Evolutionary conservation across 2,797 vertebrate species (phyloP), one percentile per base, ranked within the genome.

Genomic region (Siniperca undulata): DNA sequence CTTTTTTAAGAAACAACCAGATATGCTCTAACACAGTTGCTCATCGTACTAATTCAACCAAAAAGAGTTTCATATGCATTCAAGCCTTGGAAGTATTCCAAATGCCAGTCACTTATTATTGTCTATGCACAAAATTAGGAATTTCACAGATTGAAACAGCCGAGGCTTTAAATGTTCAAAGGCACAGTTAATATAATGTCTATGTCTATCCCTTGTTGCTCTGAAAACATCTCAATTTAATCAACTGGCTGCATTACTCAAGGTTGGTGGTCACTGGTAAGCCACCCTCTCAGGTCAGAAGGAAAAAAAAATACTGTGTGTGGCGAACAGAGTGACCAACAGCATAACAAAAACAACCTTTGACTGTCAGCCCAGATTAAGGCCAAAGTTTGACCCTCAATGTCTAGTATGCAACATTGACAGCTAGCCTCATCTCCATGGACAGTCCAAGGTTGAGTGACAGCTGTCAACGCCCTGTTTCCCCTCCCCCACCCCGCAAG

Each of bases 321-420:
- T 19, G 27, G 64, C 56, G 12, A 58, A 77, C 61, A 65, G 36
- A 78, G 59, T 73, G 73, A 66, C 65, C 67, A 69, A 30, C 44
- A 74, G 48, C 52, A 80, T 64, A 36, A 72, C 48, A 55, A 81
- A 44, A 83, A 81, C 77, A 81, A 83, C 62, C 67, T 89, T 83
- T 83, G 60, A 85, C 70, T 78, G 74, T 73, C 80, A 77, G 5
- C 56, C 46, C 61, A 82, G 82, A 92, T 93, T 91, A 84, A 84
- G 84, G 88, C 72, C 90, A 88, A 74, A 74, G 42, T 87, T 77
- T 89, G 82, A 86, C 78, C 83, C 77, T 84, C 42, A 72, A 84
- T 82, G 36, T 74, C n/a, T 13, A 61, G 58, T n/a, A 70, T 61
- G 71, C 70, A 79, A 82, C 70, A 71, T 19, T 62, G 71, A 80